Base-by-base conservation (phyloP, 2,797 vertebrate genomes). In the Euthynnus affinis region DNA sequence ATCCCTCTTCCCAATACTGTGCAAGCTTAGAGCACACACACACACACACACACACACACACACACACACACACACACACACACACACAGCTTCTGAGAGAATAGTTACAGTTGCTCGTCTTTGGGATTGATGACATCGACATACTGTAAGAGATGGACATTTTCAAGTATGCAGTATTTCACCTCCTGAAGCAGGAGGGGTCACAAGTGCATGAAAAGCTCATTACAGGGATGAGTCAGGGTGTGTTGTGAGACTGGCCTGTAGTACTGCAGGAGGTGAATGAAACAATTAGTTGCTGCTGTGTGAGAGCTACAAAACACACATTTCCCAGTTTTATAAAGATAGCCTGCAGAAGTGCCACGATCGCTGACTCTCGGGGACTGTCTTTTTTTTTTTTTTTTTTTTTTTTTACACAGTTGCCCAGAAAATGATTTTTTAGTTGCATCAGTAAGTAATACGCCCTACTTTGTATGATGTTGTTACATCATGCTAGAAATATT, bases 401-500 rank as follows among this genome's bases (percentile, higher is more conserved):
- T 7, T 49, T 49, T 49, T 75, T 72, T 78, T 81, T 59, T 59
- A 77, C 74, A 78, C 81, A 64, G 61, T 82, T 75, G 85, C 88
- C 88, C 86, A 81, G 70, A 91, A 87, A 91, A 85, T 69, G 40
- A 71, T 80, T 87, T 91, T 89, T 80, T 56, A 68, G 85, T 93
- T 92, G 85, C 88, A 86, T 92, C 91, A 92, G 83, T 90, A 81
- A 89, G 85, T 90, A 88, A 90, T 86, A 86, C 63, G 76, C 59
- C 91, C 84, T 87, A 90, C 82, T 88, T 88, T 90, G 75, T 90
- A 88, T 85, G 51, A 88, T 89, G 86, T 85, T 89, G 77, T 94
- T 93, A 87, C 90, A 91, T 93, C 89, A 93, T 88, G 59, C 59
- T 65, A 78, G 82, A 82, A 88, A 87, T 88, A 84, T 89, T 90